Evolutionary conservation across 2,888 invertebrate species (phyloP), one percentile per base, ranked within the genome.

Genomic region (Drosophila falleni): DNA sequence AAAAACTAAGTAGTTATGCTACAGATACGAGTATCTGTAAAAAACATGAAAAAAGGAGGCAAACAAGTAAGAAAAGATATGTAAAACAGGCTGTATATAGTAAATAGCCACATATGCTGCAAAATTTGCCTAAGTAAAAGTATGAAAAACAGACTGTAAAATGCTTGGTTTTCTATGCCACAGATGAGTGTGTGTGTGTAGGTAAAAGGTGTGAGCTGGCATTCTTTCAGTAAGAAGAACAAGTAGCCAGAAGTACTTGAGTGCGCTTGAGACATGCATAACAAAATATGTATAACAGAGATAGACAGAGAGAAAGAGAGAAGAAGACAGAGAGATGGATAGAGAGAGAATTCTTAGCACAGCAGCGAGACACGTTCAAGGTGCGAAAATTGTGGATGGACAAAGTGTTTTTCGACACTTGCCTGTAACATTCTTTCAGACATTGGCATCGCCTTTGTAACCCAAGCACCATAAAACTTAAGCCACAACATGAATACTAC

Each of bases 221-320:
- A 47, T 64, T 53, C 60, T 26, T 6, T 26, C 15, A 33, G 46
- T 53, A 65, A 60, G 75, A 55, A 71, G 76, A 56, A 67, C 73
- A 81, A 85, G 88, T 80, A 76, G 88, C 88, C 71, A 62, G 74
- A 58, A 82, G 61, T 86, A 82, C 88, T 83, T 82, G 62, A 85
- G 83, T 71, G 67, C 68, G 69, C 83, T 86, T 68, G 86, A 83
- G 89, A 85, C 83, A 73, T 62, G 60, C 66, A 78, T 58, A 37
- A n/a, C 44, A 9, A 42, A 19, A 42, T 35, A 19, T 56, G 16
- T 46, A 3, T 26, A 33, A 13, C 19, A 26, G 29, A 4, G 26
- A 10, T 47, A 53, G 31, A 11, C 16, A 15, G 39, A n/a, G 9
- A 19, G 42, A n/a, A 33, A n/a, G 10, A 29, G 42, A 33, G 29